These are phyloP conservation scores for Coracopsis vasa DNA, from an alignment of 2,113 vertebrate species.

Conservation along the genomic window DNA sequence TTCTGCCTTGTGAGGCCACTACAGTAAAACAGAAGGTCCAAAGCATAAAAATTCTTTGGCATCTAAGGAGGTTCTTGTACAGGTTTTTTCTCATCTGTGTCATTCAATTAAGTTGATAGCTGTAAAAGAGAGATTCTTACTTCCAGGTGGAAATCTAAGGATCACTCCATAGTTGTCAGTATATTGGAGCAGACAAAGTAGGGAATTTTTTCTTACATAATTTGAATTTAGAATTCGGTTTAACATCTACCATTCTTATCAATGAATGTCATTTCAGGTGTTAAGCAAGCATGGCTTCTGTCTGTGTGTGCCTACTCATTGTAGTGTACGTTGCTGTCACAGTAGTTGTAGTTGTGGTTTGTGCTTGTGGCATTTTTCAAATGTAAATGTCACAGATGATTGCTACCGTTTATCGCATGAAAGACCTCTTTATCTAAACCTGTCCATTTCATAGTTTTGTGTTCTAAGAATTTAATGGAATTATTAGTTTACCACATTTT, in stretches of 20 bases:
- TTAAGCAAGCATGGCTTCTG: background rate
- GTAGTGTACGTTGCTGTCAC: background rate
- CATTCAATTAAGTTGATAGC: background rate
- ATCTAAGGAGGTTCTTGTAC: background rate
- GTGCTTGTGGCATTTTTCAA: background rate
- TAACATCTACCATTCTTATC: background rate
- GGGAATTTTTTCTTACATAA: rapidly evolving
- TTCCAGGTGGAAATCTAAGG: background rate
- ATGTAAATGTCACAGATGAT: background rate
- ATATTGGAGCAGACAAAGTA: background rate
- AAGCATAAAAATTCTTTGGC: conserved; percentile 40
- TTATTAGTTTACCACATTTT: background rate
- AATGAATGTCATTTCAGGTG: background rate
- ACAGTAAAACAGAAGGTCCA: background rate
- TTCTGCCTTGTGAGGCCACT: background rate
- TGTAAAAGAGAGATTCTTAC: background rate
- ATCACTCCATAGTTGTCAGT: background rate
- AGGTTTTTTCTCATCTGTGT: background rate
- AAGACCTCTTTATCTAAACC: background rate
- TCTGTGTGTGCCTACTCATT: background rate
- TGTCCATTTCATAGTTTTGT: background rate
- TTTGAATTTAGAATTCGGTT: background rate
- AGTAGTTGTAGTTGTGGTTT: background rate
- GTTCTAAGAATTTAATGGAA: background rate
- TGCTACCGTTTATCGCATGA: background rate